Base-by-base conservation (phyloP, 2,797 vertebrate species). In the Mycteria americana region DNA sequence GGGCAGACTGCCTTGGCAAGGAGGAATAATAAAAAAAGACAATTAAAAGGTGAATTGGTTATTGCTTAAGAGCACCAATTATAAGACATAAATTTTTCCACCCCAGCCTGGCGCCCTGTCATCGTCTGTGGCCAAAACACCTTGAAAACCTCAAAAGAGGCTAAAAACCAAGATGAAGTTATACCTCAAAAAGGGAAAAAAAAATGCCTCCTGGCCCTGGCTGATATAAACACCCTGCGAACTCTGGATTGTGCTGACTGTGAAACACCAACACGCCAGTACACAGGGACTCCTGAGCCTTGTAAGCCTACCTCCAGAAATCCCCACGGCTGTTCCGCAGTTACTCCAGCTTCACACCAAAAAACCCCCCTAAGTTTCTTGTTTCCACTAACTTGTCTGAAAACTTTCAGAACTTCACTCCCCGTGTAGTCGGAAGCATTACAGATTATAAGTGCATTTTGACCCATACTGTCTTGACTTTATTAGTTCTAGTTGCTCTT, bases 271-370 rank as follows among this genome's bases (percentile, higher is more conserved):
- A 69, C 46, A 65, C 4, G 30, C 15, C 6, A 5, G 31, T 23
- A 50, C 54, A 46, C 37, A 18, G 25, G 23, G 45, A 81, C 24
- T 67, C 43, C 35, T 9, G 31, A 72, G 59, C 30, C 24, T 37
- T 41, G 46, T 30, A 21, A 80, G 27, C 21, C 27, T 56, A 28
- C 25, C n/a, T 70, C 57, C 56, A 59, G 54, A 77, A 31, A 80
- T 13, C 19, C 56, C 33, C 1, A 5, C 0, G 1, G 17, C 43
- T 62, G 5, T 39, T 77, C 33, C 8, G 5, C 31, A 48, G 39
- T 69, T 77, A 93, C 10, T 70, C 35, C 48, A 80, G 22, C 28
- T 45, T 74, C 65, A 57, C 39, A 25, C 19, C 7, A 22, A 74
- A 46, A 43, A 23, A 0, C 2, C 17, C 10, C 10, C 4, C 5